Evolutionary conservation across 2,888 invertebrate genomes (phyloP).

Genomic region (Baccha elongata): DNA sequence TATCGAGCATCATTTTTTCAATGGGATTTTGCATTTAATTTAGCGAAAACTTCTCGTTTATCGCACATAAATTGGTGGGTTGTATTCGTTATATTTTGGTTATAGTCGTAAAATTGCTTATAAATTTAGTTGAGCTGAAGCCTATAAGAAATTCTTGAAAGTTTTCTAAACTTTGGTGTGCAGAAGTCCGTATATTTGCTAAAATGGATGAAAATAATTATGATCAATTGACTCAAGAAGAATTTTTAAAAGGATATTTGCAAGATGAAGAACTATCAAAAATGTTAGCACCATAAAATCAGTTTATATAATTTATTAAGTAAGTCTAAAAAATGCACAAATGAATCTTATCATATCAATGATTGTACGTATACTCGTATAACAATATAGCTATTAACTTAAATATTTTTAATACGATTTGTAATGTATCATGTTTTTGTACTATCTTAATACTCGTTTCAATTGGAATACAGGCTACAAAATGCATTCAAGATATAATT

Average conservation of each 20-base stretch:
- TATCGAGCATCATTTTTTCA: no score
- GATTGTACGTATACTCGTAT: conserved; percentile 56
- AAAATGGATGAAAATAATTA: conserved; percentile 99
- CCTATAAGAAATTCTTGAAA: no score
- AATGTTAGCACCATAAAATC: conserved; percentile 94
- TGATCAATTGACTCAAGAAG: conserved; percentile 98
- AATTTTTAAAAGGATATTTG: conserved; percentile 98
- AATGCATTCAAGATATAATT: conserved; percentile 24
- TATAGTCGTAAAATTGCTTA: no score
- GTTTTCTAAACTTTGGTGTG: no score
- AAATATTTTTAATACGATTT: conserved; percentile 68
- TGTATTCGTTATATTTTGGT: no score
- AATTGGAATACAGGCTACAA: conserved; percentile 24
- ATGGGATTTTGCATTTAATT: no score
- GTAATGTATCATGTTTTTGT: conserved; percentile 64
- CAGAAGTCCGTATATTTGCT: conserved; percentile 98
- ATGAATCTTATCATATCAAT: conserved; percentile 68
- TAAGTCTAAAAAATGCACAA: conserved; percentile 44
- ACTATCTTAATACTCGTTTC: conserved; percentile 30
- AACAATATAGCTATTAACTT: conserved; percentile 26
- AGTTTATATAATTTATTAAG: conserved; percentile 45
- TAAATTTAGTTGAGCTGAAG: no score
- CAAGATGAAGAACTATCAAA: conserved; percentile 97
- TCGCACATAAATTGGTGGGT: no score
- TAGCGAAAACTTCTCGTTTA: no score